Conservation (phyloP, 2,888 invertebrate species). For the Tuberolachnus salignus region DNA sequence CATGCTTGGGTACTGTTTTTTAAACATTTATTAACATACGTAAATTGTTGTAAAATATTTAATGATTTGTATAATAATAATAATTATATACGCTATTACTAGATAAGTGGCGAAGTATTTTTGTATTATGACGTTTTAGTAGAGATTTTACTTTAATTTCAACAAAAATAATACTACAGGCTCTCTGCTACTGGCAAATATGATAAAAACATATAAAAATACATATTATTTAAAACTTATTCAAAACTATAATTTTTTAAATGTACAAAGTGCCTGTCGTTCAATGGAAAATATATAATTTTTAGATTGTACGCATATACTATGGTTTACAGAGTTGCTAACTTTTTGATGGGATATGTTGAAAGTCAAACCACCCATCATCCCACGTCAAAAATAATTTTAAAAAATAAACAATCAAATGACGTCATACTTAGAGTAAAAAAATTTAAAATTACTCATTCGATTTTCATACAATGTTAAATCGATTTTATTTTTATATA, state of each 20-base stretch:
- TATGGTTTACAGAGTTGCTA: not conserved
- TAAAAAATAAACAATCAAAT: conserved; percentile 16
- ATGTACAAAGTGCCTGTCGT: not conserved
- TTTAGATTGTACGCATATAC: not conserved
- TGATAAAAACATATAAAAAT: too few relatives aligned
- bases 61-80: too few relatives aligned
- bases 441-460: not conserved
- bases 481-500: not conserved
- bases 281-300: not conserved
- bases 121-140: too few relatives aligned
- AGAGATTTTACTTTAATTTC: too few relatives aligned
- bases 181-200: too few relatives aligned
- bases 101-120: too few relatives aligned
- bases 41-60: too few relatives aligned
- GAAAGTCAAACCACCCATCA: conserved; percentile 9
- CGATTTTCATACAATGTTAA: conserved; percentile 7
- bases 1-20: too few relatives aligned
- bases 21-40: too few relatives aligned
- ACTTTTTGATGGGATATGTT: conserved; percentile 15
- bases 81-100: too few relatives aligned
- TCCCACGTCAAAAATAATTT: not conserved
- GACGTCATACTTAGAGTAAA: not conserved
- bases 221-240: not conserved
- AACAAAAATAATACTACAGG: too few relatives aligned
- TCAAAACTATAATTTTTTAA: not conserved